These are phyloP conservation scores for Paguma larvata DNA, from an alignment of 2,797 vertebrate species.

Conservation along the genomic window DNA sequence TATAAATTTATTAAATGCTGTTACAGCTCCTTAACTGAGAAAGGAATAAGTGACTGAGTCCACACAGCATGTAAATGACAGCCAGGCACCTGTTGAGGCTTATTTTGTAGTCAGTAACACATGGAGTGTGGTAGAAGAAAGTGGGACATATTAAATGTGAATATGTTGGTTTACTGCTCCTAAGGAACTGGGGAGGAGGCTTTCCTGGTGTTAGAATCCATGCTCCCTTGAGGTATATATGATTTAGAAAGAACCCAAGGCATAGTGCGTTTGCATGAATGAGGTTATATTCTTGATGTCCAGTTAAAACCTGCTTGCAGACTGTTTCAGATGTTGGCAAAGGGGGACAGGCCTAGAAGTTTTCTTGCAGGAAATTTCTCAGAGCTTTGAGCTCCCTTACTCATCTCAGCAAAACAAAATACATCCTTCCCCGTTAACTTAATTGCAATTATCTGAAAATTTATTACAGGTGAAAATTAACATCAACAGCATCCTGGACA, in stretches of 20 bases:
- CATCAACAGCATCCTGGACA: conserved; percentile 17
- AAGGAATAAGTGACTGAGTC: conserved; percentile 15
- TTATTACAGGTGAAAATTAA: conserved; percentile 55
- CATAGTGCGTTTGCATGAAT: conserved; percentile 42
- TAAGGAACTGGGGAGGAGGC: neutral
- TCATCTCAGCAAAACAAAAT: conserved; percentile 18
- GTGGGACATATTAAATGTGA: conserved; percentile 5
- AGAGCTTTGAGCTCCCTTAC: neutral
- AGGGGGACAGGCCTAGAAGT: conserved; percentile 40
- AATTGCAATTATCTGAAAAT: neutral
- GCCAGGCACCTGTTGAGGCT: conserved; percentile 1
- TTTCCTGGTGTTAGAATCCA: conserved; percentile 38
- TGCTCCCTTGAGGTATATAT: neutral
- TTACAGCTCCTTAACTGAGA: neutral
- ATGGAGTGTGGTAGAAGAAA: conserved; percentile 27
- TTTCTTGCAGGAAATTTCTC: conserved; percentile 35
- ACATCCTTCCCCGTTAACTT: neutral
- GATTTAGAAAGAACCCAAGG: conserved; percentile 47
- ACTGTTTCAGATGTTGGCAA: conserved; percentile 33
- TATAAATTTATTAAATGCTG: conserved; percentile 34
- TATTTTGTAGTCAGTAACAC: conserved; percentile 51
- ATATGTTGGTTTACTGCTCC: conserved; percentile 12
- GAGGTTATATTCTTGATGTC: conserved; percentile 33
- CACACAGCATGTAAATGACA: neutral
- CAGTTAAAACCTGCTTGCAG: conserved; percentile 33